Evolutionary conservation across 2,888 invertebrate genomes (phyloP).

Genomic region (Beris chalybata): DNA sequence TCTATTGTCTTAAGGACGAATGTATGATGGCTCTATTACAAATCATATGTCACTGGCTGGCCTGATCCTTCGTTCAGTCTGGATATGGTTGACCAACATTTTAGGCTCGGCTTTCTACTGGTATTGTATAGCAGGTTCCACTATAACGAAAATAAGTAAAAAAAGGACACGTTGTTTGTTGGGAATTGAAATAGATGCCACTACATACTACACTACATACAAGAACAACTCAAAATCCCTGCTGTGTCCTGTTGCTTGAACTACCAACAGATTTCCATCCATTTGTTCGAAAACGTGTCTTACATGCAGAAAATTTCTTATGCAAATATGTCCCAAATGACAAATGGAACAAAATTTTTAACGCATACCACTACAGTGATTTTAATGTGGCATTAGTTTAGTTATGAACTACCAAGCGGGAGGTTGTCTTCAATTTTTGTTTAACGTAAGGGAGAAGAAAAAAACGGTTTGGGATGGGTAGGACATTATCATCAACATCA

Average conservation of each 20-base stretch:
- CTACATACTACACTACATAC: not conserved
- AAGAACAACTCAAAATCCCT: too few relatives aligned
- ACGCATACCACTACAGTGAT: constrained; percentile 20
- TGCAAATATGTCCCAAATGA: constrained; percentile 55
- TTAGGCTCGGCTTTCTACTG: not conserved
- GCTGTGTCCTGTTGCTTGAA: constrained; percentile 14
- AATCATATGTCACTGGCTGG: constrained; percentile 20
- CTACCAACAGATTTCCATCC: not conserved
- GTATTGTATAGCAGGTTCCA: too few relatives aligned
- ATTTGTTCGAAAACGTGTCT: constrained; percentile 3
- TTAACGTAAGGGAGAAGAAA: not conserved
- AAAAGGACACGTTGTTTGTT: not conserved
- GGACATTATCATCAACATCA: constrained; percentile 20
- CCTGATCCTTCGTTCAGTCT: constrained; percentile 5
- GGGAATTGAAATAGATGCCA: constrained; percentile 25
- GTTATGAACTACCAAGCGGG: not conserved
- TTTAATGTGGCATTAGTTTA: constrained; percentile 32
- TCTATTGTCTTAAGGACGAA: constrained; percentile 23
- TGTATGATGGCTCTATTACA: constrained; percentile 16
- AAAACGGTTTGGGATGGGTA: too few relatives aligned
- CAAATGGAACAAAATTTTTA: constrained; percentile 51
- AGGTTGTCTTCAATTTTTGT: constrained; percentile 1
- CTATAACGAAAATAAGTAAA: too few relatives aligned
- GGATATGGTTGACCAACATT: constrained; percentile 26
- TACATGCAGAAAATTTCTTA: constrained; percentile 41